A percentile compares a stretch with the other conserved stretches of the same genome.
phyloP scores from a whole-genome alignment of 2,797 vertebrate species.

The Oreortyx pictus region DNA sequence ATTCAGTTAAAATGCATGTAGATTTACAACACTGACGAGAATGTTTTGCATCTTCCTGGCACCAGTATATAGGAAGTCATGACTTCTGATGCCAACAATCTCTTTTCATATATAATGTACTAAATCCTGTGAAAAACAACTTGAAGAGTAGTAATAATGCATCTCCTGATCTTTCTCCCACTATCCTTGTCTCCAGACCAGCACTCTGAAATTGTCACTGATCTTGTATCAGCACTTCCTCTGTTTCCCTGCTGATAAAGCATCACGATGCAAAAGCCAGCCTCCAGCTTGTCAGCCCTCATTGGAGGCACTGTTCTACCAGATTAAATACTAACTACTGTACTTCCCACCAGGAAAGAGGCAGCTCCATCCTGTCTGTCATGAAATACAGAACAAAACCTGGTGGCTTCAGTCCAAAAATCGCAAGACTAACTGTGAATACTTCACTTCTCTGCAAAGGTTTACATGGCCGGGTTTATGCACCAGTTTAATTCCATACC shows the following conservation, averaged over 20 bases:
- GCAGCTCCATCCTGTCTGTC: fast-evolving
- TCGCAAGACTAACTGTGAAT: neutral
- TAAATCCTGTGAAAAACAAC: neutral
- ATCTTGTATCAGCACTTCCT: slow-evolving; percentile 31
- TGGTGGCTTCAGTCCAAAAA: neutral
- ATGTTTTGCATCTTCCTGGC: neutral
- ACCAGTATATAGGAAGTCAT: slow-evolving; percentile 28
- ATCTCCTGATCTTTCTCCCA: neutral
- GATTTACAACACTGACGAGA: neutral
- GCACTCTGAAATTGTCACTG: neutral
- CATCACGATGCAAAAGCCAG: fast-evolving
- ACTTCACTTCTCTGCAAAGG: neutral
- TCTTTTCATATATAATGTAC: neutral
- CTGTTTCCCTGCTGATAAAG: neutral
- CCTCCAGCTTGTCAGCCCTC: neutral
- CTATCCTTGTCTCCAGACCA: slow-evolving; percentile 17
- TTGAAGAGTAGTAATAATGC: neutral
- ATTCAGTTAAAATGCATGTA: neutral
- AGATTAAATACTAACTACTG: neutral
- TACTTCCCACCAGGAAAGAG: neutral
- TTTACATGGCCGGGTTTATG: neutral
- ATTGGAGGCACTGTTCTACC: neutral
- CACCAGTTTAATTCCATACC: neutral
- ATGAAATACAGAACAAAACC: neutral
- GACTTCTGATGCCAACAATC: neutral